These are phyloP conservation scores for Prolemur simus DNA, from an alignment of 2,113 vertebrate species.

Conservation along the genomic window DNA sequence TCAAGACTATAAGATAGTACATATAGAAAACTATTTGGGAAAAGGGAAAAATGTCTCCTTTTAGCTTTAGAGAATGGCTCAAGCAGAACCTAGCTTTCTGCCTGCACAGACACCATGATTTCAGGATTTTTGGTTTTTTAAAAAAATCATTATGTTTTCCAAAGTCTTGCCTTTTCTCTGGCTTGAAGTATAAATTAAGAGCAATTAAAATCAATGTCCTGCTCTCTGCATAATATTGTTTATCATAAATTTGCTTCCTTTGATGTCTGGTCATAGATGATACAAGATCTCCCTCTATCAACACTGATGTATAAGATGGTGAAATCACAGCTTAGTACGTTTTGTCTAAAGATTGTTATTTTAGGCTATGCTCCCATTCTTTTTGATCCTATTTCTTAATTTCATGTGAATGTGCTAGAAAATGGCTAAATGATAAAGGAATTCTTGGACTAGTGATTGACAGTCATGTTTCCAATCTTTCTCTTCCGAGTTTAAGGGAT, in stretches of 20 bases:
- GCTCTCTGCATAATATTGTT: background rate
- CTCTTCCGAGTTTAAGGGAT: slow-evolving; percentile 46
- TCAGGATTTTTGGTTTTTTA: background rate
- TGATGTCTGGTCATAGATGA: background rate
- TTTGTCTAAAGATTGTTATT: background rate
- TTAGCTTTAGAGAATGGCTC: background rate
- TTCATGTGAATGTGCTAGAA: slow-evolving; percentile 9
- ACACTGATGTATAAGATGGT: background rate
- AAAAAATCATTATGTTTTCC: background rate
- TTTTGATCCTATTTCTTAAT: slow-evolving; percentile 11
- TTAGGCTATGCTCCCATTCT: background rate
- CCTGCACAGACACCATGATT: background rate
- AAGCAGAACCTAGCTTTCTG: background rate
- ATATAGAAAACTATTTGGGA: background rate
- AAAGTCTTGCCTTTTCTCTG: slow-evolving; percentile 42
- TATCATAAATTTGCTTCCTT: slow-evolving; percentile 34
- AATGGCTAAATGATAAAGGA: slow-evolving; percentile 1
- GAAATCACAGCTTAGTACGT: background rate
- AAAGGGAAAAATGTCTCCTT: background rate
- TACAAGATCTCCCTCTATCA: background rate
- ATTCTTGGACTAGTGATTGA: background rate
- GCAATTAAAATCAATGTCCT: slow-evolving; percentile 28
- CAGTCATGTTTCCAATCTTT: background rate
- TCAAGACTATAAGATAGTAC: background rate
- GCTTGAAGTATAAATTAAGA: slow-evolving; percentile 38